These are phyloP conservation scores for Hippasteria phrygiana DNA, from an alignment of 53 echinoderm and acorn worm species.

Conservation along the genomic window DNA sequence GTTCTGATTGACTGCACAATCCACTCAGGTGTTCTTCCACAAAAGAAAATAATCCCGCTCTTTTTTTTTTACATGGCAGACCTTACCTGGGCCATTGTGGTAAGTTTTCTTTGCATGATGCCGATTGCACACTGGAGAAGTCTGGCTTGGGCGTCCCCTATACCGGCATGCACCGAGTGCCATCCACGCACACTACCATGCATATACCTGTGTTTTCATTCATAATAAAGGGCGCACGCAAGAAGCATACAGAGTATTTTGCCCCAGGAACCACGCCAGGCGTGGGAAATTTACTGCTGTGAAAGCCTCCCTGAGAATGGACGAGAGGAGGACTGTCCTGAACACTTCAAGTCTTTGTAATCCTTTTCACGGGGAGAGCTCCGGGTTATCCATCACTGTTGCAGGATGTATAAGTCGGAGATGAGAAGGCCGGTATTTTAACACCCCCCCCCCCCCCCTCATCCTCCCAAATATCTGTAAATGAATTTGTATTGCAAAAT, in stretches of 20 bases:
- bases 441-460: too few relatives aligned
- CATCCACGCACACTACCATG: not conserved
- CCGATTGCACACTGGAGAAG: not conserved
- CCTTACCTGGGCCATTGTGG: not conserved
- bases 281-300: constrained; percentile 50
- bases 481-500: too few relatives aligned
- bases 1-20: not conserved
- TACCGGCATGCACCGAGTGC: constrained; percentile 1
- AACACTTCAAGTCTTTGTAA: not conserved
- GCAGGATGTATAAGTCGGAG: not conserved
- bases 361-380: not conserved
- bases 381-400: not conserved
- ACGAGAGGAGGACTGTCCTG: not conserved
- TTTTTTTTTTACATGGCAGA: not conserved
- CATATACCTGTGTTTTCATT: constrained; percentile 59
- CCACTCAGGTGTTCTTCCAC: not conserved
- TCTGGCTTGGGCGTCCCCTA: not conserved
- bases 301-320: not conserved
- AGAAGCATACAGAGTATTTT: constrained; percentile 10
- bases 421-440: too few relatives aligned
- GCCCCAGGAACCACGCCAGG: constrained; percentile 33
- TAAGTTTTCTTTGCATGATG: not conserved
- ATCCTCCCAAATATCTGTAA: too few relatives aligned
- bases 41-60: not conserved
- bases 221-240: constrained; percentile 44